Evolutionary conservation across 2,888 invertebrate species (phyloP), one percentile per base, ranked within the genome.

Genomic region (Erynnis tages): DNA sequence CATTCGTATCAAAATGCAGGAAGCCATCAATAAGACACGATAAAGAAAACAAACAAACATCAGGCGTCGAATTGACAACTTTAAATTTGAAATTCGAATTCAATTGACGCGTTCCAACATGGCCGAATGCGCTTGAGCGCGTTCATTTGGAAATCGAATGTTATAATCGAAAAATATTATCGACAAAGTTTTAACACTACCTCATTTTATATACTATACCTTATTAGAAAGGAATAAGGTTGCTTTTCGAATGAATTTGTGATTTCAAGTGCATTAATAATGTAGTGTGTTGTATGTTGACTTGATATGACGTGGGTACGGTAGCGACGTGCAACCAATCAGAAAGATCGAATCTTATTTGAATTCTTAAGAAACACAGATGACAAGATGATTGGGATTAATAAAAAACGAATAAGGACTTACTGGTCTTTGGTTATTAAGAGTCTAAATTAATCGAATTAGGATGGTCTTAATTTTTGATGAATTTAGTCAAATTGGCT

Each of bases 331-430:
- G 62, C 71, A 67, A 63, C 71, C 73, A 73, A 82, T 84, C 63
- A 79, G 74, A 84, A 87, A 85, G 83, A 85, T 86, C 65, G 62
- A 68, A 82, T 82, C 76, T 60, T 65, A 65, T 62, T 55, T 69
- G 78, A 78, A 84, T 85, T 82, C 82, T 79, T 65, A 76, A 73
- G 71, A 72, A 71, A 78, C 71, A 49, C 23, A 40, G 49, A 48
- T 40, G 48, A 48, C 48, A 48, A 32, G 40, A 32, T 48, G 48
- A 48, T 48, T 48, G 40, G 48, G n/a, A 37, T 46, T 46, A 32
- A 17, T 29, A 29, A 29, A 32, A 40, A 38, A 40, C 21, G 38
- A 30, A 47, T 38, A 38, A 37, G 38, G 16, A 21, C 16, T 43
- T 43, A 43, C 10, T 10, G 6, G 17, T 29, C 11, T 19, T n/a